A percentile compares a stretch with the other conserved stretches of the same genome.
Conservation (phyloP, 2,113 vertebrate species). For the Cromileptes altivelis region DNA sequence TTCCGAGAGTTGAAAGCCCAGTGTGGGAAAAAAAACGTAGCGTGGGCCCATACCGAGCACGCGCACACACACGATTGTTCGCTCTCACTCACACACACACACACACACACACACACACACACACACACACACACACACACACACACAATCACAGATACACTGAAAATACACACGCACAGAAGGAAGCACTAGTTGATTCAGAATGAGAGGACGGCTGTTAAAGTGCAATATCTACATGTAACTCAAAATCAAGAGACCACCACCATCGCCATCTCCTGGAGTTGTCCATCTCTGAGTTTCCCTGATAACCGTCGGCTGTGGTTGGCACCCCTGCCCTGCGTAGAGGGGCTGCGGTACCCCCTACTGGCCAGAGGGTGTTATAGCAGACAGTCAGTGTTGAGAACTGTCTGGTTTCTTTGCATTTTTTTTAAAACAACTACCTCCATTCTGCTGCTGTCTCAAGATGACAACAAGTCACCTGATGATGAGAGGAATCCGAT, state of each 20-base stretch:
- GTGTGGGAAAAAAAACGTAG: constrained; percentile 44
- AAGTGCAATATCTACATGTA: constrained; percentile 86
- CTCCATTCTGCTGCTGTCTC: constrained; percentile 49
- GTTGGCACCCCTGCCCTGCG: constrained; percentile 43
- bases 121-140: constrained; percentile 27
- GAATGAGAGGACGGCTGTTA: constrained; percentile 81
- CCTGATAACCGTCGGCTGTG: constrained; percentile 79
- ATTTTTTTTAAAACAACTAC: constrained; percentile 34
- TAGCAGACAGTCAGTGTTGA: constrained; percentile 60
- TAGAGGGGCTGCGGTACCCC: constrained; percentile 52
- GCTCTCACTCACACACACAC: constrained; percentile 20
- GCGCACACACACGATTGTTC: constrained; percentile 9
- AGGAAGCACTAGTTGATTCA: constrained; percentile 86
- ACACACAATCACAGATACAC: constrained; percentile 52
- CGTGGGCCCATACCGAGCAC: constrained; percentile 19
- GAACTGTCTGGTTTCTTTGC: constrained; percentile 54
- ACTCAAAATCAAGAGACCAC: constrained; percentile 70
- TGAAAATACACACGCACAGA: constrained; percentile 71
- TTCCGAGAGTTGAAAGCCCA: constrained; percentile 40
- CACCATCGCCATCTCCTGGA: constrained; percentile 58
- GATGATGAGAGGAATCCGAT: constrained; percentile 33
- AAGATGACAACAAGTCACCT: constrained; percentile 38
- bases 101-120: constrained; percentile 21
- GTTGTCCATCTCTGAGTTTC: constrained; percentile 70
- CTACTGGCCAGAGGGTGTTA: constrained; percentile 58